Evolutionary conservation across 1,140 invertebrate species (phyloP), one percentile per base, ranked within the genome.

Genomic region (Diachasmimorpha longicaudata): DNA sequence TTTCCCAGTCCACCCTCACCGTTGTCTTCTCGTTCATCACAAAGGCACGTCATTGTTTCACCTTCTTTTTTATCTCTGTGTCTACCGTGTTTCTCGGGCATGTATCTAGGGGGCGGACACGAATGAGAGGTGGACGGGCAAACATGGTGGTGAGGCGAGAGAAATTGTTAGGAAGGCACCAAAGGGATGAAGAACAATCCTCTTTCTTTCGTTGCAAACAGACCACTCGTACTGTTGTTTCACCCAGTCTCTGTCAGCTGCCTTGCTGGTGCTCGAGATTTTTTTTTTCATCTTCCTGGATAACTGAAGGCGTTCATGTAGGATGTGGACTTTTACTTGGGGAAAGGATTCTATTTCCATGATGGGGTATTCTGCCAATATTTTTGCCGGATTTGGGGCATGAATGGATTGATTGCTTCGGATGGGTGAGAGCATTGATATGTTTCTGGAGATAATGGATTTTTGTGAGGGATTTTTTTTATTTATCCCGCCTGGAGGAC

Each of bases 21-120:
- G 8, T 21, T 16, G 11, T 25, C 58, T 63, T 11, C 48, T 55
- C 14, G 23, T 63, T 63, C 21, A 39, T 21, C 76, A 82, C 82
- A 82, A 84, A 83, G 75, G 82, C 80, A 46, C 0, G 55, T 81
- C 81, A 84, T 84, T 84, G 82, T 84, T 84, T 84, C 81, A 80
- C 58, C 75, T 76, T 71, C 77, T 79, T 79, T 75, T 77, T 63
- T 19, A 16, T 69, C 21, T 19, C 31, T 23, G 21, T 39, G 13
- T 36, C 36, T 14, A 2, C 31, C 37, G 14, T 39, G 10, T 70
- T 75, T 70, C 48, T 70, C 46, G 70, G 48, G 69, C 44, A 52
- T 39, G 11, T 70, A 70, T 23, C 69, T 71, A 76, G 37, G 44
- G 39, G 39, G 69, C 37, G 25, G 13, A 23, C 21, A 48, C 42